A percentile compares a stretch with the other conserved stretches of the same genome.
Conservation (phyloP, 2,888 invertebrate genomes). For the Anodontia alba region DNA sequence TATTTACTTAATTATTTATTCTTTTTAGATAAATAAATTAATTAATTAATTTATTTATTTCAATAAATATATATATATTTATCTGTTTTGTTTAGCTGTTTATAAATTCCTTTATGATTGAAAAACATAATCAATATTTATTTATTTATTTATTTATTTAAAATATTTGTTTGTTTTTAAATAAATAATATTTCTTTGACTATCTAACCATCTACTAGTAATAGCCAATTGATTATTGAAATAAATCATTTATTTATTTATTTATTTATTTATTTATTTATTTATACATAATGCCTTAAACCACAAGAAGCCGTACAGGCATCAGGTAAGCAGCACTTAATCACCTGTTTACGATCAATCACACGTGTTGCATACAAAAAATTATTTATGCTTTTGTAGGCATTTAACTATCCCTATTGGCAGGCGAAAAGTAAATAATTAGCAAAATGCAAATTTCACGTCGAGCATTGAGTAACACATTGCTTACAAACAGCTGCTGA, state of each 20-base stretch:
- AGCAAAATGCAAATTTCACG: not conserved
- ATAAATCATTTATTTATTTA: no score
- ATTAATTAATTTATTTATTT: no score
- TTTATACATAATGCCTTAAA: not conserved
- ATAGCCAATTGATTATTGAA: not conserved
- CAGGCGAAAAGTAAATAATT: not conserved
- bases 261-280: constrained; percentile 12
- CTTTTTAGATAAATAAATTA: no score
- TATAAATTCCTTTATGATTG: no score
- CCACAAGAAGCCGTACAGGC: not conserved
- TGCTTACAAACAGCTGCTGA: not conserved
- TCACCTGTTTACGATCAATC: not conserved
- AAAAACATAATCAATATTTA: no score
- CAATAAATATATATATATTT: no score
- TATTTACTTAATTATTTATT: no score
- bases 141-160: no score
- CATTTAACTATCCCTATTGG: constrained; percentile 12
- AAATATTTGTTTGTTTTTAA: no score
- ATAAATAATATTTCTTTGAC: no score
- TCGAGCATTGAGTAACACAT: not conserved
- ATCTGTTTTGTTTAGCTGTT: no score
- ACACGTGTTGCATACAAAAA: constrained; percentile 4
- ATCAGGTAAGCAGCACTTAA: not conserved
- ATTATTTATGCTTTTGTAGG: constrained; percentile 2
- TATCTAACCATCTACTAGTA: no score